phyloP scores from a whole-genome alignment of 2,113 vertebrate genomes.

The Spilogale gracilis region DNA sequence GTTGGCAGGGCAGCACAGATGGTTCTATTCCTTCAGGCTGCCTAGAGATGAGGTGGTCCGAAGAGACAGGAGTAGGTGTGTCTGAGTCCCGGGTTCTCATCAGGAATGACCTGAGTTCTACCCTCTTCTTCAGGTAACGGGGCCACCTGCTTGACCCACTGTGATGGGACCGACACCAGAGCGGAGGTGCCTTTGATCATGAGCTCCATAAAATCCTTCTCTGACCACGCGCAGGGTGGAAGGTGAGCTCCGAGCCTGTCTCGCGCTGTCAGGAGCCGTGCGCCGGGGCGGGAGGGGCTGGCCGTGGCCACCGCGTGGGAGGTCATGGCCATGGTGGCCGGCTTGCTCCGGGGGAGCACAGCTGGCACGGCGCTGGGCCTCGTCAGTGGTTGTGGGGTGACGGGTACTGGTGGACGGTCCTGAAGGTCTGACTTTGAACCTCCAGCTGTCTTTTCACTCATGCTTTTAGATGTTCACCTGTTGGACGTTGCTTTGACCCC shows the following conservation, averaged over 20 bases:
- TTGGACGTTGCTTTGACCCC: background rate
- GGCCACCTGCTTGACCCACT: constrained; percentile 95
- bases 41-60: background rate
- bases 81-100: rapidly evolving
- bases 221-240: constrained; percentile 86
- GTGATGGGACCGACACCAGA: constrained; percentile 93
- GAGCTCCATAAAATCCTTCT: constrained; percentile 91
- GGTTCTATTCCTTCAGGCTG: background rate
- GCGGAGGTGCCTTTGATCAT: constrained; percentile 92
- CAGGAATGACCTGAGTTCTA: background rate
- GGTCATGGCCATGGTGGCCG: background rate
- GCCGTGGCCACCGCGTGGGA: background rate
- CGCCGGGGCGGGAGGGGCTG: rapidly evolving
- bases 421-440: background rate
- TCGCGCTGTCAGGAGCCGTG: background rate
- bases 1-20: constrained; percentile 6
- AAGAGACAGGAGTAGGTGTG: background rate
- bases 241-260: constrained; percentile 88
- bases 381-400: rapidly evolving
- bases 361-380: background rate
- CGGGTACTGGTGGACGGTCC: no score
- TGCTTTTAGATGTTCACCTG: background rate
- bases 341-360: background rate
- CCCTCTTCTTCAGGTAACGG: constrained; percentile 91
- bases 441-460: background rate